These are phyloP conservation scores for Pangasius macronema DNA, from an alignment of 2,797 vertebrate species.

Conservation along the genomic window DNA sequence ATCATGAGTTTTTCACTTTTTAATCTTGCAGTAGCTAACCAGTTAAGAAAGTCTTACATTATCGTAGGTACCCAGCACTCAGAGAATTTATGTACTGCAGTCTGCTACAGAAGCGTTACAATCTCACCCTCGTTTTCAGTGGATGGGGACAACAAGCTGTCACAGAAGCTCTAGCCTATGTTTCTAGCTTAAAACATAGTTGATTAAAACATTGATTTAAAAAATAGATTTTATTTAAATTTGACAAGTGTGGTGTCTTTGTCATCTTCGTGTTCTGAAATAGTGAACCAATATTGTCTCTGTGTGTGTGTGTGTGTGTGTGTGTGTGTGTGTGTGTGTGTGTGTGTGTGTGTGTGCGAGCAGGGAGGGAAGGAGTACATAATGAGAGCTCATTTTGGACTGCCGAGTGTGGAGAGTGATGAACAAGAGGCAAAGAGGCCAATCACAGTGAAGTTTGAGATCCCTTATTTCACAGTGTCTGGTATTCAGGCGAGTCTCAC, in stretches of 20 bases:
- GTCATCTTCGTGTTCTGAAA: not conserved
- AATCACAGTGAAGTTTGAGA: conserved; percentile 83
- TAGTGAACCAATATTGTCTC: conserved; percentile 11
- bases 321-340: conserved; percentile 37
- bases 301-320: no score
- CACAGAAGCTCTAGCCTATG: not conserved
- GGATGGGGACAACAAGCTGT: not conserved
- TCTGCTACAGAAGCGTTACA: not conserved
- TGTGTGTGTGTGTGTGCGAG: conserved; percentile 41
- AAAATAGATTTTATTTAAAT: not conserved
- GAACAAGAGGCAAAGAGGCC: conserved; percentile 77
- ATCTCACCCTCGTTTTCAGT: not conserved
- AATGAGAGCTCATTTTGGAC: conserved; percentile 80
- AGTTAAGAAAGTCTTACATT: not conserved
- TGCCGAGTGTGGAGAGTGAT: conserved; percentile 79
- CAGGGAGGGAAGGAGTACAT: conserved; percentile 82
- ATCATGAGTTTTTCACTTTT: not conserved
- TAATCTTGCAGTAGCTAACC: not conserved
- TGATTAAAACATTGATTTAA: not conserved
- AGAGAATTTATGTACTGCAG: not conserved
- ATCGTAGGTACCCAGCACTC: not conserved
- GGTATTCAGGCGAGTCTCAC: conserved; percentile 76
- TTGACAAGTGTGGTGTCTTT: not conserved
- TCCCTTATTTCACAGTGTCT: conserved; percentile 83
- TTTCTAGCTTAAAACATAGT: not conserved